These are phyloP conservation scores for Meloidogyne hapla DNA, from an alignment of 1,140 invertebrate species.

Conservation along the genomic window DNA sequence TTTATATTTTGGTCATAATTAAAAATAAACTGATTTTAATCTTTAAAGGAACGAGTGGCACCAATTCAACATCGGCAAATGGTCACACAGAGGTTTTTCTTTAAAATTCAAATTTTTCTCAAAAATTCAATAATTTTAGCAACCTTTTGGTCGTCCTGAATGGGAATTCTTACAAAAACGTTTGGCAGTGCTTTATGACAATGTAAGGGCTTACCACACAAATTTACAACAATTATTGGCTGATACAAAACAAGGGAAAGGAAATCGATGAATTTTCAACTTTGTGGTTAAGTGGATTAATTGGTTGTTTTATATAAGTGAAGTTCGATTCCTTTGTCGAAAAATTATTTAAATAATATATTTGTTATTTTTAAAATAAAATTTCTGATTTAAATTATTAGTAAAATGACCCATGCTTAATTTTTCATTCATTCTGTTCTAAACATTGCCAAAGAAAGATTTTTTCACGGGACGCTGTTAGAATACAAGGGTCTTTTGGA, in stretches of 20 bases:
- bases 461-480: constrained; percentile 39
- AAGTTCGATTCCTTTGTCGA: background rate
- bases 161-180: background rate
- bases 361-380: background rate
- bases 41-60: background rate
- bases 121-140: background rate
- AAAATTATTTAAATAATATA: background rate
- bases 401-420: too few relatives aligned
- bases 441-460: constrained; percentile 40
- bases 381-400: background rate
- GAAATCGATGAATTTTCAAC: background rate
- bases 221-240: background rate
- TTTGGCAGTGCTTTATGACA: background rate
- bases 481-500: constrained; percentile 42
- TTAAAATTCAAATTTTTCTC: background rate
- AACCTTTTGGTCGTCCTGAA: background rate
- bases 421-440: background rate
- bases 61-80: background rate
- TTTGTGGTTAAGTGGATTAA: background rate
- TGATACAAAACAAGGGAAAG: background rate
- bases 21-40: too few relatives aligned
- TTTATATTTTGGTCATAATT: too few relatives aligned
- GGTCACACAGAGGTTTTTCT: background rate
- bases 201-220: background rate
- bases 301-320: background rate